These are phyloP conservation scores for Electrona antarctica DNA, from an alignment of 2,113 vertebrate species.

Conservation along the genomic window DNA sequence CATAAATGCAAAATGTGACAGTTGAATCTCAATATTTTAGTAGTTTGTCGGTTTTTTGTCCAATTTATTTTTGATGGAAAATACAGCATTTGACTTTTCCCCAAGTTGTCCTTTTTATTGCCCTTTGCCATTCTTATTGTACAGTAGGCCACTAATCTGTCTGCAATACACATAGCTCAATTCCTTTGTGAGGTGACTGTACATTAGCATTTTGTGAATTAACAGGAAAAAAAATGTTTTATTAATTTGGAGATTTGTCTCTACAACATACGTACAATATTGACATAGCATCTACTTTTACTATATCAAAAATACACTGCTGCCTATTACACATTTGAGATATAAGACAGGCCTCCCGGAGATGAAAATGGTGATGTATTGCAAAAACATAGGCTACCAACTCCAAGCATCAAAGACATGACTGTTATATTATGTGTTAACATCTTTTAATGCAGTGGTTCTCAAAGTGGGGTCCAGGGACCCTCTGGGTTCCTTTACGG, in stretches of 20 bases:
- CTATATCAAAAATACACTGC: constrained; percentile 72
- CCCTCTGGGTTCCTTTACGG: no score
- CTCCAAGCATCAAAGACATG: constrained; percentile 43
- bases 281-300: constrained; percentile 41
- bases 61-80: constrained; percentile 22
- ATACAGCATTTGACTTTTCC: not conserved
- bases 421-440: constrained; percentile 49
- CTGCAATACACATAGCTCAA: constrained; percentile 10
- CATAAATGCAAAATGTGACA: constrained; percentile 46
- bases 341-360: constrained; percentile 61
- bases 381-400: constrained; percentile 61
- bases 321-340: constrained; percentile 45
- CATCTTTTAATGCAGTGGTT: constrained; percentile 1
- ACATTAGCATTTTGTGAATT: constrained; percentile 32
- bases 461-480: no score
- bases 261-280: constrained; percentile 2
- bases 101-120: no score
- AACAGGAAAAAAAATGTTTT: constrained; percentile 1
- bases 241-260: constrained; percentile 2
- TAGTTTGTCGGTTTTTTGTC: not conserved
- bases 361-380: constrained; percentile 57
- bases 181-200: constrained; percentile 31
- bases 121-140: no score
- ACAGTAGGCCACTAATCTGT: constrained; percentile 3
- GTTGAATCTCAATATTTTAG: not conserved